These are phyloP conservation scores for Steatornis caripensis DNA, from an alignment of 2,113 vertebrate species.

Conservation along the genomic window DNA sequence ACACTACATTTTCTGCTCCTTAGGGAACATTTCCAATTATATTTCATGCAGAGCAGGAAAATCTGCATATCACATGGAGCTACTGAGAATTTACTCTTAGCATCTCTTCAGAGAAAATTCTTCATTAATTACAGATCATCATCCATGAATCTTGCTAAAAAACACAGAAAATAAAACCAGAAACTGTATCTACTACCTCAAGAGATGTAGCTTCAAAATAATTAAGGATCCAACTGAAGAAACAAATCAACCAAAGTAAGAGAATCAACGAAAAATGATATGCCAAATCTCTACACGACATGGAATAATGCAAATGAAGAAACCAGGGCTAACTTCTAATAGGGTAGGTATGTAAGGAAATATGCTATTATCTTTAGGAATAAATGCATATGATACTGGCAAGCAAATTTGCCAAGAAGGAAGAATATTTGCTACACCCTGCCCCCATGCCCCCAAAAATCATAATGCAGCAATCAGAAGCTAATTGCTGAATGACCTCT, in stretches of 20 bases:
- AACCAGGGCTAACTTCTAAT: neutral
- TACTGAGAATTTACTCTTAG: slow-evolving; percentile 5
- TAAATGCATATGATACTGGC: neutral
- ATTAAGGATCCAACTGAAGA: neutral
- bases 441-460: neutral
- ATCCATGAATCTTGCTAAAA: neutral
- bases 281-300: neutral
- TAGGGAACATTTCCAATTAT: slow-evolving; percentile 51
- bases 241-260: neutral
- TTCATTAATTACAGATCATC: slow-evolving; percentile 48
- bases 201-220: neutral
- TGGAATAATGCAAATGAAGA: neutral
- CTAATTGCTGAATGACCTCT: neutral
- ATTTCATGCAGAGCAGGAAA: slow-evolving; percentile 37
- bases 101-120: slow-evolving; percentile 37
- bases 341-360: neutral
- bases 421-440: neutral
- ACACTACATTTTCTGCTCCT: slow-evolving; percentile 16
- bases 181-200: neutral
- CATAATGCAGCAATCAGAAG: neutral
- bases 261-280: neutral
- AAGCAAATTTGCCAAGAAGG: neutral
- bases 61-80: neutral
- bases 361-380: neutral
- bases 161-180: neutral